Percentiles rank a stretch among this genome's conserved stretches.
Evolutionary conservation across 2,888 invertebrate species (phyloP).

Genomic region (Papilio demoleus): DNA sequence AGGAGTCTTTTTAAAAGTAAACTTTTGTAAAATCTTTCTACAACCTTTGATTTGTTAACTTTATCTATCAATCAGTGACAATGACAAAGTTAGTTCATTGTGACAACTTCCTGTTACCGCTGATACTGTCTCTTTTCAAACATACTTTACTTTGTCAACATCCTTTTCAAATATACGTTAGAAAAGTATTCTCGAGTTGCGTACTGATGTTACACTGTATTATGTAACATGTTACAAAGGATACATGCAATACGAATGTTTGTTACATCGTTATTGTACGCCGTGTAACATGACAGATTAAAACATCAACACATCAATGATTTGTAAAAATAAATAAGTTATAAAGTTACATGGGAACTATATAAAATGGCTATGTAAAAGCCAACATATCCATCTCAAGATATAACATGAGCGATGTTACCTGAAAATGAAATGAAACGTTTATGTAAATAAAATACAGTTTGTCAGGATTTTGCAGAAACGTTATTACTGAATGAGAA

Average conservation of each 20-base stretch:
- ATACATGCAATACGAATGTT: too few species aligned
- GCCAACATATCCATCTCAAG: not conserved
- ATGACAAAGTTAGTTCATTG: not conserved
- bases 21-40: not conserved
- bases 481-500: constrained; percentile 7
- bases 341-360: too few species aligned
- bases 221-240: too few species aligned
- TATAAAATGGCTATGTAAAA: not conserved
- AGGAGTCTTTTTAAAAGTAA: not conserved
- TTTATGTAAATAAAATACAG: constrained; percentile 26
- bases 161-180: not conserved
- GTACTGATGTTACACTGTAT: too few species aligned
- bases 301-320: too few species aligned
- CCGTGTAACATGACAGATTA: too few species aligned
- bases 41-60: not conserved
- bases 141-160: not conserved
- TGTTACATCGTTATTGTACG: too few species aligned
- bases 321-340: too few species aligned
- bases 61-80: constrained; percentile 4
- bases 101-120: not conserved
- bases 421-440: constrained; percentile 12
- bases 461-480: constrained; percentile 22
- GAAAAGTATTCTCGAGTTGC: not conserved
- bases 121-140: not conserved
- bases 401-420: not conserved